phyloP scores from a whole-genome alignment of 2,797 vertebrate species.

The Typhlichthys subterraneus region DNA sequence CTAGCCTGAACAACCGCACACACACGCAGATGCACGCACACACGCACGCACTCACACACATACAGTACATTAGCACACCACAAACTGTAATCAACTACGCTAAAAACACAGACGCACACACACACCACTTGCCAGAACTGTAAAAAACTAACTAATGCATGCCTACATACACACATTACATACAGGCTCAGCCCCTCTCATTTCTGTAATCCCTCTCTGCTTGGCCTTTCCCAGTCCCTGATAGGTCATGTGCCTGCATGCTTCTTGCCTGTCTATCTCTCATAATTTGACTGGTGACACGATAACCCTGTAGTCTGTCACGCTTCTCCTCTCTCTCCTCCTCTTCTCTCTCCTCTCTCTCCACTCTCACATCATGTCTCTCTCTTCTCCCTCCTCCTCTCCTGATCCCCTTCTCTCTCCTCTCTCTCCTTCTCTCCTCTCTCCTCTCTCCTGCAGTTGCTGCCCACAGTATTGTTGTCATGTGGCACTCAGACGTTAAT shows the following conservation, averaged over 20 bases:
- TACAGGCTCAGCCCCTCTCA: conserved; percentile 13
- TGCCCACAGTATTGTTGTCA: too few species aligned
- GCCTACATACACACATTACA: conserved; percentile 3
- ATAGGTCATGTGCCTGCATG: conserved; percentile 25
- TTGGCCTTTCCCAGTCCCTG: conserved; percentile 39
- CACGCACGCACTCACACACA: neutral
- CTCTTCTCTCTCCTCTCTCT: neutral
- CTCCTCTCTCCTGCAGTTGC: too few species aligned
- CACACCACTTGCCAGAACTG: too few species aligned
- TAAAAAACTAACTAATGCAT: too few species aligned
- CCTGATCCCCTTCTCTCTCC: too few species aligned
- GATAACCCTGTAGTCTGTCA: conserved; percentile 8
- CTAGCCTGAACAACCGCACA: conserved; percentile 9
- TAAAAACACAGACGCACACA: neutral
- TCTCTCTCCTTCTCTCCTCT: too few species aligned
- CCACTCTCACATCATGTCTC: neutral
- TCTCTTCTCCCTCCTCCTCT: too few species aligned
- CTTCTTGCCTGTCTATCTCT: conserved; percentile 38
- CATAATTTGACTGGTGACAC: neutral
- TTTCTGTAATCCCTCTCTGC: conserved; percentile 47
- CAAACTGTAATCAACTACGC: too few species aligned
- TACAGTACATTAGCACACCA: neutral
- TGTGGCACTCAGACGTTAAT: too few species aligned
- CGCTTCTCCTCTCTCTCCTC: neutral
- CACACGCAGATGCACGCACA: conserved; percentile 1